These are phyloP conservation scores for Sebastes itinus DNA, from an alignment of 2,797 vertebrate species.

Conservation along the genomic window DNA sequence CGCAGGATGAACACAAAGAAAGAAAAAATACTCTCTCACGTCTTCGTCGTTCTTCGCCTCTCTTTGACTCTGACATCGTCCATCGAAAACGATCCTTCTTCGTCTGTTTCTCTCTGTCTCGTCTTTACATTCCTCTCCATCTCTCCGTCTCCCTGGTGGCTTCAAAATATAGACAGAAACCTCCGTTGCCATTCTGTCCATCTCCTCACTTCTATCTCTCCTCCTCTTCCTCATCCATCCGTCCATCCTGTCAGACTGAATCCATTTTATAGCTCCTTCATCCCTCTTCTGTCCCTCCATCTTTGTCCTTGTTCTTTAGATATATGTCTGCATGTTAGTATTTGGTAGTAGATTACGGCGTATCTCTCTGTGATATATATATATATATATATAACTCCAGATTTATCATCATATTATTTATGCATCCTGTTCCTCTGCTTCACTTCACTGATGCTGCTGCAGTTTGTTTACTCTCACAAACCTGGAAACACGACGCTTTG, in stretches of 20 bases:
- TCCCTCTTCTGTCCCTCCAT: neutral
- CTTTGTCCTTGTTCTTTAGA: neutral
- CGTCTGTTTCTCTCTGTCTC: neutral
- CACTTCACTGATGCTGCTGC: neutral
- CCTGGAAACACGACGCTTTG: constrained; percentile 7
- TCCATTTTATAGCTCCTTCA: constrained; percentile 1
- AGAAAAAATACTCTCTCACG: neutral
- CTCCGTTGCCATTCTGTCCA: constrained; percentile 17
- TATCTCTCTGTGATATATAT: neutral
- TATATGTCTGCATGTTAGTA: neutral
- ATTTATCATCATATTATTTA: neutral
- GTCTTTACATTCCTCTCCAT: constrained; percentile 27
- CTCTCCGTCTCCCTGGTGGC: neutral
- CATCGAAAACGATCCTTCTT: neutral
- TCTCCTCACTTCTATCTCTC: neutral
- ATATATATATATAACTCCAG: neutral
- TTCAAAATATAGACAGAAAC: constrained; percentile 22
- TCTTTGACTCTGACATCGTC: neutral
- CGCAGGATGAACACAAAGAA: constrained; percentile 3
- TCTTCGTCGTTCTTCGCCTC: neutral
- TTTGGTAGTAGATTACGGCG: neutral
- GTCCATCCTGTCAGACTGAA: constrained; percentile 10
- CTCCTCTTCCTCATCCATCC: neutral
- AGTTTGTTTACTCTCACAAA: constrained; percentile 8
- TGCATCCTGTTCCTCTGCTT: neutral